A percentile compares a stretch with the other conserved stretches of the same genome.
Conservation (phyloP, 2,113 vertebrate species). For the Chaetorhynchus papuensis region DNA sequence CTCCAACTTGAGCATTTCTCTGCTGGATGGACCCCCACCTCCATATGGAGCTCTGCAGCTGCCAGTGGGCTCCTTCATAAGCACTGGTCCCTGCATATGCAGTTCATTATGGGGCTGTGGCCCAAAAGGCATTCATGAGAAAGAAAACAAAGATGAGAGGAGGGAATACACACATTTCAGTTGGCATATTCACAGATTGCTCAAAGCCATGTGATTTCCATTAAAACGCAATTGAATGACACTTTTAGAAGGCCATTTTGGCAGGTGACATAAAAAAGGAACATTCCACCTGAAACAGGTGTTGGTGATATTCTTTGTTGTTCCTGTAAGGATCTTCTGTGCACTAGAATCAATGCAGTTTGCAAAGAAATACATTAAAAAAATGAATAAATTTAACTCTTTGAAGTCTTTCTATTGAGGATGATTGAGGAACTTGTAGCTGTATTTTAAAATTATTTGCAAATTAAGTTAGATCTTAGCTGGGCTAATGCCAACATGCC, state of each 20-base stretch:
- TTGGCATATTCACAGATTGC: neutral
- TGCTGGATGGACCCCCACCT: neutral
- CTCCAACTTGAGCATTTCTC: neutral
- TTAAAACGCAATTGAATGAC: neutral
- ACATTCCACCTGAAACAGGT: neutral
- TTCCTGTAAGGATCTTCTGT: neutral
- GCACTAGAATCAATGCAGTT: neutral
- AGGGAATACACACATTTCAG: neutral
- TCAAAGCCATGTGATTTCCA: neutral
- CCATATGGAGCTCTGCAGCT: neutral
- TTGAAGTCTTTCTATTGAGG: neutral
- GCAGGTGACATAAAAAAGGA: neutral
- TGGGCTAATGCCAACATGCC: neutral
- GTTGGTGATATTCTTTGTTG: neutral
- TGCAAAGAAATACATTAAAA: neutral
- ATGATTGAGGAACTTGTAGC: neutral
- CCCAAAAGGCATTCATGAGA: neutral
- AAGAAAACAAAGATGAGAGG: neutral
- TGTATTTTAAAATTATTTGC: neutral
- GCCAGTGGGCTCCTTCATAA: neutral
- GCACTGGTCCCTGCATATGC: neutral
- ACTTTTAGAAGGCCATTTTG: neutral
- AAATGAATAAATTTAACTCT: neutral
- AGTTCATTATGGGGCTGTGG: neutral
- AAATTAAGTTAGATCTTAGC: neutral